These are phyloP conservation scores for Lepidocyrtoides sp. DNA, from an alignment of 2,888 invertebrate species.

Conservation along the genomic window DNA sequence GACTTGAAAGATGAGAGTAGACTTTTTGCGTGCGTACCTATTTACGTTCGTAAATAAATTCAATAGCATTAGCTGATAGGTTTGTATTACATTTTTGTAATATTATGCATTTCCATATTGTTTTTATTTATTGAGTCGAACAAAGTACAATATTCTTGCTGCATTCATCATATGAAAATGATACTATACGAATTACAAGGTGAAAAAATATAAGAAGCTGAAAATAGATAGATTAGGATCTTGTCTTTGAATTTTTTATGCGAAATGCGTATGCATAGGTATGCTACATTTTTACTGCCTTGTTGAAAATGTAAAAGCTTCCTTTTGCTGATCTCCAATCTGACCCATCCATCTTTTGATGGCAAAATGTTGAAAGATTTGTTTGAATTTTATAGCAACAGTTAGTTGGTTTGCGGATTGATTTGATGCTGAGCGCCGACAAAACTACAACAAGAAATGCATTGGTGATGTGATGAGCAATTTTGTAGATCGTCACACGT, in stretches of 20 bases:
- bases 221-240: background rate
- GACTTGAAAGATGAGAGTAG: background rate
- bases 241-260: background rate
- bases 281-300: background rate
- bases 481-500: background rate
- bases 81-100: too few species aligned
- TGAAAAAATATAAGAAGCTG: conserved; percentile 19
- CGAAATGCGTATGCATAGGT: too few species aligned
- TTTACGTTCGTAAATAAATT: too few species aligned
- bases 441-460: background rate
- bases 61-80: too few species aligned
- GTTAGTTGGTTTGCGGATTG: background rate
- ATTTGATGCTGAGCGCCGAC: background rate
- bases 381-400: background rate
- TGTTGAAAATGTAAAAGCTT: background rate
- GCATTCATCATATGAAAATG: background rate
- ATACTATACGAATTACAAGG: conserved; percentile 9
- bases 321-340: background rate
- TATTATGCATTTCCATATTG: background rate
- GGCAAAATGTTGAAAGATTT: conserved; percentile 7
- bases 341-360: background rate
- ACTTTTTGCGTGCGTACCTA: too few species aligned
- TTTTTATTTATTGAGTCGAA: too few species aligned
- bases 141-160: too few species aligned
- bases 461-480: background rate